Evolutionary conservation across 1,140 invertebrate genomes (phyloP).

Genomic region (Magallana angulata): DNA sequence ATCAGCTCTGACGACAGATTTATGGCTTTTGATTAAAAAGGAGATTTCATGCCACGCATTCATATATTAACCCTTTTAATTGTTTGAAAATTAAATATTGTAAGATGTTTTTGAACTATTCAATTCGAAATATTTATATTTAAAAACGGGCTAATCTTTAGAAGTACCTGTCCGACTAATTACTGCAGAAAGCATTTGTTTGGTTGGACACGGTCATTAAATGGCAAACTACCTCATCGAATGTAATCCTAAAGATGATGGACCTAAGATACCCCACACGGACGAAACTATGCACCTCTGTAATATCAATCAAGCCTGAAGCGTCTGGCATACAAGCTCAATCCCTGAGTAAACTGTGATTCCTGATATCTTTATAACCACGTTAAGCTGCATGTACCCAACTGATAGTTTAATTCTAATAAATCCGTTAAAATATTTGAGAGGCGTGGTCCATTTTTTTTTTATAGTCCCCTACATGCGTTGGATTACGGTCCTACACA

Average conservation of each 20-base stretch:
- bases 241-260: background rate
- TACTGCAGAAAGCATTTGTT: background rate
- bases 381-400: background rate
- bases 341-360: background rate
- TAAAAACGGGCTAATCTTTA: background rate
- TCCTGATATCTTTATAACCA: background rate
- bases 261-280: background rate
- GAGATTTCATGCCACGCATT: background rate
- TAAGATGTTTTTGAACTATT: background rate
- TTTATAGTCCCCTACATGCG: background rate
- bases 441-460: background rate
- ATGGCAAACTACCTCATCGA: background rate
- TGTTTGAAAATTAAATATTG: background rate
- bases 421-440: background rate
- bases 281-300: background rate
- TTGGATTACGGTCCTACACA: background rate
- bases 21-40: conserved; percentile 5
- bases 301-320: background rate
- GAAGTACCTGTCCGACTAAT: background rate
- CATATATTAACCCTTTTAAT: background rate
- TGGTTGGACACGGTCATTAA: background rate
- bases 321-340: too few species aligned
- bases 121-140: background rate
- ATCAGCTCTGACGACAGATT: background rate
- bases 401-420: background rate